Conservation (phyloP, 37 sponge, comb jelly and placozoan species). For the Haliclona indistincta region DNA sequence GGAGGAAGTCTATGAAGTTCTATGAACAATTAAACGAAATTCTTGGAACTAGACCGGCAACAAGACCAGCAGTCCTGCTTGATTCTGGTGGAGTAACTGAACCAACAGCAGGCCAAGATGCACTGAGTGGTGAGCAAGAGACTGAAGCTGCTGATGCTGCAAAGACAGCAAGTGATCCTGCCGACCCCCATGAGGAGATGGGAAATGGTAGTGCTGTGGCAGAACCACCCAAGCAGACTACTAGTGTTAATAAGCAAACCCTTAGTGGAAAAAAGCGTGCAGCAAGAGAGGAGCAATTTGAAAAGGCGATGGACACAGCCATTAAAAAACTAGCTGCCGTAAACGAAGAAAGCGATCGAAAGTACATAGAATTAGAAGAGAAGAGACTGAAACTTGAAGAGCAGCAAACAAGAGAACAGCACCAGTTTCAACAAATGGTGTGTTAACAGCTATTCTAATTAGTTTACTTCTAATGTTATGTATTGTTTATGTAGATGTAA, state of each 20-base stretch:
- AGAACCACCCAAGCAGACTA: not conserved
- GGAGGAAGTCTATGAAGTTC: constrained; percentile 2
- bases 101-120: too few relatives aligned
- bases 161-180: not conserved
- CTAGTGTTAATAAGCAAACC: too few relatives aligned
- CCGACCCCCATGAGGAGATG: not conserved
- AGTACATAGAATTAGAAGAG: not conserved
- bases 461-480: too few relatives aligned
- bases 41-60: constrained; percentile 2
- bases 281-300: not conserved
- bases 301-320: not conserved
- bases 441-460: too few relatives aligned
- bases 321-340: not conserved
- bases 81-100: too few relatives aligned
- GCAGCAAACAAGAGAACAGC: not conserved
- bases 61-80: not conserved
- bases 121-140: too few relatives aligned
- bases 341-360: not conserved
- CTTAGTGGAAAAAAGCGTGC: not conserved
- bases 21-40: constrained; percentile 3
- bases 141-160: not conserved
- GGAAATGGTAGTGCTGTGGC: too few relatives aligned
- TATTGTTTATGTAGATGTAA: too few relatives aligned
- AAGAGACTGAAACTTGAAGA: not conserved
- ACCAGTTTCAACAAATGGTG: too few relatives aligned